These are phyloP conservation scores for Melanotaenia nigrans DNA, from an alignment of 2,797 vertebrate species.

Conservation along the genomic window DNA sequence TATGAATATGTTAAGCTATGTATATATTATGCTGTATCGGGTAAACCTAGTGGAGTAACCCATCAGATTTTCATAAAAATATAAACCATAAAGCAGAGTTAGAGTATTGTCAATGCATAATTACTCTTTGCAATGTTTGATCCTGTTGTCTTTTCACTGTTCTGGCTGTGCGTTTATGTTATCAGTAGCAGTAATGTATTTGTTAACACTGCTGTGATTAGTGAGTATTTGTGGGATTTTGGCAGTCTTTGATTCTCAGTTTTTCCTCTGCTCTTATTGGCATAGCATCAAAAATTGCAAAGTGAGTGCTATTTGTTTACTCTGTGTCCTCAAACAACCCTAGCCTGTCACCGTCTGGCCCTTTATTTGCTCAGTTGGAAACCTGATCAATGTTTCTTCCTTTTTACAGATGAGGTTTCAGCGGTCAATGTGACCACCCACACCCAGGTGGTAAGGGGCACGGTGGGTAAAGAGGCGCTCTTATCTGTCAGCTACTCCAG, in stretches of 20 bases:
- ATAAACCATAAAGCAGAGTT: not conserved
- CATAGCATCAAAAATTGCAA: not conserved
- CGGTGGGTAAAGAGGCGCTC: conserved; percentile 88
- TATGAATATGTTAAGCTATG: not conserved
- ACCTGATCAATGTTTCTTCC: not conserved
- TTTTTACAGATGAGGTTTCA: conserved; percentile 80
- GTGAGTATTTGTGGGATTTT: conserved; percentile 13
- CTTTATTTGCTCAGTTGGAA: not conserved
- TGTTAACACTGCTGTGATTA: conserved; percentile 3
- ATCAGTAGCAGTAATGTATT: not conserved
- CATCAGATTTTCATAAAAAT: not conserved
- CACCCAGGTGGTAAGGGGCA: conserved; percentile 87
- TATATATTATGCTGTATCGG: not conserved
- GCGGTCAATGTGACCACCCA: conserved; percentile 95
- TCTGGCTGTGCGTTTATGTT: not conserved
- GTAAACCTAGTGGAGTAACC: not conserved
- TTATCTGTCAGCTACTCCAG: conserved; percentile 94
- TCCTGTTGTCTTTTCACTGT: not conserved
- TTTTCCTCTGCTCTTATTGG: not conserved
- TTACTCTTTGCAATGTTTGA: not conserved
- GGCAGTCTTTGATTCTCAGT: not conserved
- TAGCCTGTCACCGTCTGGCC: not conserved
- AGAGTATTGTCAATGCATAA: not conserved
- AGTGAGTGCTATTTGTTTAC: conserved; percentile 13
- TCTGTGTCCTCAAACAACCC: not conserved